phyloP scores from a whole-genome alignment of 2,797 vertebrate genomes.

The Danionella dracula region DNA sequence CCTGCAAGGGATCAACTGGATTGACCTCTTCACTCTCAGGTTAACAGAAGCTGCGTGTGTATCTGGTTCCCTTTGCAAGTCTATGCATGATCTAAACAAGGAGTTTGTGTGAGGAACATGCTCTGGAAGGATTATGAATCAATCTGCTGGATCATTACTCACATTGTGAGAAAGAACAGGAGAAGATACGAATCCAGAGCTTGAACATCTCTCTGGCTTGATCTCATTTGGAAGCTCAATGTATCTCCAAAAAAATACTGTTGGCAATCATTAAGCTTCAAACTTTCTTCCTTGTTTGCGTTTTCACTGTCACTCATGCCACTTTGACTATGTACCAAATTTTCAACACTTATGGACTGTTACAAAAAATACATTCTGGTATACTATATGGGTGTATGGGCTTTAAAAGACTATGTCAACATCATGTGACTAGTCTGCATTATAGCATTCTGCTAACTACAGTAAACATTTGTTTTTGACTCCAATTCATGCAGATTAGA shows the following conservation, averaged over 20 bases:
- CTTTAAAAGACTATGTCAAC: too few species aligned
- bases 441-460: too few species aligned
- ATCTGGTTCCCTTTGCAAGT: slow-evolving; percentile 41
- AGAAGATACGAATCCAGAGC: slow-evolving; percentile 9
- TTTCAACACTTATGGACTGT: too few species aligned
- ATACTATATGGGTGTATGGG: too few species aligned
- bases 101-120: slow-evolving; percentile 19
- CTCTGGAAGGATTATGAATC: slow-evolving; percentile 30
- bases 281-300: too few species aligned
- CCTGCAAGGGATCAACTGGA: slow-evolving; percentile 67
- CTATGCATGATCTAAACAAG: slow-evolving; percentile 9
- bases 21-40: slow-evolving; percentile 71
- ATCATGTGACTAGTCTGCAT: too few species aligned
- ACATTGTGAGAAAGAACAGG: slow-evolving; percentile 10
- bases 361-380: too few species aligned
- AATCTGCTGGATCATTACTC: slow-evolving; percentile 32
- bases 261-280: slow-evolving; percentile 62
- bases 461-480: too few species aligned
- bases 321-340: too few species aligned
- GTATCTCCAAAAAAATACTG: slow-evolving; percentile 60
- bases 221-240: slow-evolving; percentile 39
- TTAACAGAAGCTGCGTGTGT: slow-evolving; percentile 71
- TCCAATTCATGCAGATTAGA: too few species aligned
- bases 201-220: slow-evolving; percentile 63
- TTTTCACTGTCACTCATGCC: too few species aligned